A percentile compares a stretch with the other conserved stretches of the same genome.
These are phyloP conservation scores for Crocidura indochinensis DNA, from an alignment of 2,797 vertebrate genomes.

Conservation along the genomic window DNA sequence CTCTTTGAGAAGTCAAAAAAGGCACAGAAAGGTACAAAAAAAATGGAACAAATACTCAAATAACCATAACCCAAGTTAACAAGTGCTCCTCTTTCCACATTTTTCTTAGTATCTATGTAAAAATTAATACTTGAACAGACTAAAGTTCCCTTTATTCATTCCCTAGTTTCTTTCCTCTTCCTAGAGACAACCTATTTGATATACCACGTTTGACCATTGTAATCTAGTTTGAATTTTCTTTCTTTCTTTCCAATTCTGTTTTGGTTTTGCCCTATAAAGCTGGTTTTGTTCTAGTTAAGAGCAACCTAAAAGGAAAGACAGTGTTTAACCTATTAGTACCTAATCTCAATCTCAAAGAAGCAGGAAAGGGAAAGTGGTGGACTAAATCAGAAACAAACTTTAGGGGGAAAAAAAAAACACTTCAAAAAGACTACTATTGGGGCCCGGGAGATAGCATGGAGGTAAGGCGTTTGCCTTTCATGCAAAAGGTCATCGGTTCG, in stretches of 20 bases:
- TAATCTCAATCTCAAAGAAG: neutral
- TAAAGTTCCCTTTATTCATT: neutral
- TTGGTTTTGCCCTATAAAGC: constrained; percentile 4
- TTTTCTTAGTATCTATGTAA: constrained; percentile 27
- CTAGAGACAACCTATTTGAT: neutral
- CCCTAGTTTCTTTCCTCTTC: neutral
- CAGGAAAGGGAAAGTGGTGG: neutral
- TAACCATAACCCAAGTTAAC: neutral
- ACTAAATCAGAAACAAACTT: constrained; percentile 30
- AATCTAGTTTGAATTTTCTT: no score
- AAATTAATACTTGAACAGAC: neutral
- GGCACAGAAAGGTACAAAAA: constrained; percentile 16
- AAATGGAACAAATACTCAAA: neutral
- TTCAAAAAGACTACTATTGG: constrained; percentile 1
- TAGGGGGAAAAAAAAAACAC: constrained; percentile 23
- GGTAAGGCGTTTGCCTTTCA: no score
- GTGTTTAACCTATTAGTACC: neutral
- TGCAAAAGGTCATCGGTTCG: no score
- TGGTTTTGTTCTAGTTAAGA: constrained; percentile 18
- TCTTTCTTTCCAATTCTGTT: neutral
- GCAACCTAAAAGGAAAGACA: neutral
- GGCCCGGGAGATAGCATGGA: no score
- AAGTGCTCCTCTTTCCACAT: neutral
- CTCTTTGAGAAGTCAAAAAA: constrained; percentile 41
- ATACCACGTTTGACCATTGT: neutral